phyloP scores from a whole-genome alignment of 1,140 invertebrate species.

The Ganaspis sp. region DNA sequence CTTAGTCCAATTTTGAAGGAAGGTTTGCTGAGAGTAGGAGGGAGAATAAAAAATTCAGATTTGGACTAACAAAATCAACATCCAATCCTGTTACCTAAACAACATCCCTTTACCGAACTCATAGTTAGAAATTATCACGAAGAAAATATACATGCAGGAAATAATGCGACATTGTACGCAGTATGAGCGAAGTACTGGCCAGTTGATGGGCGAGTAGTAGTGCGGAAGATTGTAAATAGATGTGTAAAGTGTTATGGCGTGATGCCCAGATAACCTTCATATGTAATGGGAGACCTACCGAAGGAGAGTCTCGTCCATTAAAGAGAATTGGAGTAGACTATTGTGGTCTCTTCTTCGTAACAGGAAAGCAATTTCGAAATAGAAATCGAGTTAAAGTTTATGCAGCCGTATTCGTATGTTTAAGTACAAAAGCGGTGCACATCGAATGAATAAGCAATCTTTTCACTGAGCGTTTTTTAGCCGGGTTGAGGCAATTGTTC shows the following conservation, averaged over 20 bases:
- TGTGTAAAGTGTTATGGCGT: slow-evolving; percentile 44
- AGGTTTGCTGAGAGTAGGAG: neutral
- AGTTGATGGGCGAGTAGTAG: slow-evolving; percentile 39
- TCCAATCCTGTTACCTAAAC: neutral
- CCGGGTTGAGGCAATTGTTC: neutral
- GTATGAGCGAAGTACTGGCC: slow-evolving; percentile 51
- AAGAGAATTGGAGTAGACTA: slow-evolving; percentile 33
- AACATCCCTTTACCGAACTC: neutral
- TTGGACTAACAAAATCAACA: neutral
- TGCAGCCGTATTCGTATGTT: slow-evolving; percentile 38
- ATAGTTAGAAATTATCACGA: neutral
- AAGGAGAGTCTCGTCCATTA: slow-evolving; percentile 31
- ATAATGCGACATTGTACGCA: neutral
- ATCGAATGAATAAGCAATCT: slow-evolving; percentile 58
- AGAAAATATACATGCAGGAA: neutral
- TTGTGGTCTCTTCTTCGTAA: slow-evolving; percentile 33
- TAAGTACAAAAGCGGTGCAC: slow-evolving; percentile 55
- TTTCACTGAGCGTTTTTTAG: slow-evolving; percentile 48
- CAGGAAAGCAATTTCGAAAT: slow-evolving; percentile 31
- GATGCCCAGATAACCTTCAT: neutral
- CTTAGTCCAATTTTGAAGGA: neutral
- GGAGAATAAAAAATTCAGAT: neutral
- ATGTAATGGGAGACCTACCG: slow-evolving; percentile 44
- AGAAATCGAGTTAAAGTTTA: slow-evolving; percentile 33
- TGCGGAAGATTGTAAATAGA: slow-evolving; percentile 28